Conservation (phyloP, 2,888 invertebrate genomes). For the Habroteleia sp. region DNA sequence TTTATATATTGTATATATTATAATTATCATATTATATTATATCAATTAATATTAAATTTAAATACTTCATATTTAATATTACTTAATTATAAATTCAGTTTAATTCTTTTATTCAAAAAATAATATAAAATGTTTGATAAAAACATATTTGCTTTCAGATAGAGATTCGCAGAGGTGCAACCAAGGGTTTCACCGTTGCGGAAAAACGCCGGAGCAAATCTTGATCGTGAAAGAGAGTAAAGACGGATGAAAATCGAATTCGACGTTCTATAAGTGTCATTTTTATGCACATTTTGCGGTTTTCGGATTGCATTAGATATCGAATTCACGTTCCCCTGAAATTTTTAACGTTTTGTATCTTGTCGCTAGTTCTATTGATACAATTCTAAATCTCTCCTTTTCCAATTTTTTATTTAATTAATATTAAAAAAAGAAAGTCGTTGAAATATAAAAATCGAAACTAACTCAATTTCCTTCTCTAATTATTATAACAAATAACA, state of each 20-base stretch:
- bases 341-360: conserved; percentile 22
- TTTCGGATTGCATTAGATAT: conserved; percentile 39
- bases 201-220: conserved; percentile 38
- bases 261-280: conserved; percentile 40
- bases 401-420: not conserved
- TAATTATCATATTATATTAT: too few species aligned
- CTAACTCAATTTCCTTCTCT: not conserved
- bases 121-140: too few species aligned
- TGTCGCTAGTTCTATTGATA: too few species aligned
- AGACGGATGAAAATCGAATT: conserved; percentile 35
- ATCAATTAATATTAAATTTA: too few species aligned
- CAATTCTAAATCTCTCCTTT: too few species aligned
- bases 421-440: not conserved
- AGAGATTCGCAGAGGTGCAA: conserved; percentile 17
- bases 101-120: too few species aligned
- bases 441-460: not conserved
- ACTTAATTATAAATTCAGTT: too few species aligned
- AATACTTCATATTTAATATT: too few species aligned
- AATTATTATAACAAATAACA: conserved; percentile 6
- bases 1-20: too few species aligned
- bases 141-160: too few species aligned
- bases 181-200: conserved; percentile 16
- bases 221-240: conserved; percentile 28
- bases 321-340: conserved; percentile 19
- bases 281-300: conserved; percentile 35